Base-by-base conservation (phyloP, 2,113 vertebrate species). In the Fregata magnificens region DNA sequence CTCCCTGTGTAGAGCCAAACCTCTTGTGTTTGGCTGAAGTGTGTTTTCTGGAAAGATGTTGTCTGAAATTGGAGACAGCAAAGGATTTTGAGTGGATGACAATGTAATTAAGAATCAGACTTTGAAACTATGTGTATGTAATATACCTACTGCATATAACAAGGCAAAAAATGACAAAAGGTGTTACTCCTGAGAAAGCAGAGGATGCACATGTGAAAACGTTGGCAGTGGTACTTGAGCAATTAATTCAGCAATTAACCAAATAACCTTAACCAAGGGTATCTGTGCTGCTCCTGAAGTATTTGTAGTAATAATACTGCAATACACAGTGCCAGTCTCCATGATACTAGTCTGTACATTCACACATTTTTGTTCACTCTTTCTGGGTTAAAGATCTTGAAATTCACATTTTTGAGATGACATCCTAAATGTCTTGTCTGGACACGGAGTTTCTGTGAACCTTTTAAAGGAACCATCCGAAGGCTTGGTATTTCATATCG, bases 341-440 rank as follows among this genome's bases (percentile, higher is more conserved):
- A 3, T 61, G 20, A 2, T 24, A 9, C 11, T 3, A 12, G 19
- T n/a, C 42, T 62, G 10, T 19, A 31, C 28, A 0, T 7, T 49
- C 31, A 69, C 44, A 16, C 26, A 9, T 58, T 66, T 85, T 86
- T 47, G 2, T 80, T 93, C 32, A 18, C 50, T 82, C 53, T 53
- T 84, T 53, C 58, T 42, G 38, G 29, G 16, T 70, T 78, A 59
- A 86, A 62, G 36, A 36, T 42, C 40, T 85, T n/a, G 59, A 40
- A 47, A 61, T 59, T 34, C 26, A 17, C 11, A 5, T 82, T 93
- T 90, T 81, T 67, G 59, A 63, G 47, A 9, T 63, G 5, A 42
- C 1, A 1, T 49, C 50, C 47, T 78, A 38, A 62, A 32, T 25
- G 16, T 34, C 34, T 69, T 44, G 6, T 44, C 62, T 72, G 34